Conservation (phyloP, 2,797 vertebrate genomes). For the Chromobotia macracanthus region DNA sequence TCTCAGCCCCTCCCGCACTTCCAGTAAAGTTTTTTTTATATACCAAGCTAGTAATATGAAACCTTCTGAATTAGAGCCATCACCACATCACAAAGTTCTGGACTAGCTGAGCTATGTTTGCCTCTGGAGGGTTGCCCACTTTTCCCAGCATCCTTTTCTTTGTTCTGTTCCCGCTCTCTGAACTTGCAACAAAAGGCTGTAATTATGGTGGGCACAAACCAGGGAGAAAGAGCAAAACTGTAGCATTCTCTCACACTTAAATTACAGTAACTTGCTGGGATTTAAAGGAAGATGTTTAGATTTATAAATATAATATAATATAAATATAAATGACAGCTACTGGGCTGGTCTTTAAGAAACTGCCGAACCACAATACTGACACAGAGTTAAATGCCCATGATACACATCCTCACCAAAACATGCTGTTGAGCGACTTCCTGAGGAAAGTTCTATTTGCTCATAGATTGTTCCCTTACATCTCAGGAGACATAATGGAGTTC, state of each 20-base stretch:
- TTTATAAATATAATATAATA: no score
- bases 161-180: conserved; percentile 40
- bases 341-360: conserved; percentile 15
- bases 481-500: neutral
- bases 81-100: conserved; percentile 53
- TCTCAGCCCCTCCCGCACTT: conserved; percentile 11
- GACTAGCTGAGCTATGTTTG: conserved; percentile 49
- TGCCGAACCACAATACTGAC: conserved; percentile 38
- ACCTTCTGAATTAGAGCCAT: conserved; percentile 39
- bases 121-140: conserved; percentile 47
- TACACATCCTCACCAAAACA: conserved; percentile 22
- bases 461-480: neutral
- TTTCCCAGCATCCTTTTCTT: conserved; percentile 53
- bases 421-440: neutral
- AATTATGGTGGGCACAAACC: conserved; percentile 50
- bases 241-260: conserved; percentile 47
- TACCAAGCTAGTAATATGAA: conserved; percentile 36
- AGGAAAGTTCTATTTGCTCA: neutral
- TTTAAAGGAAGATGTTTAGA: conserved; percentile 40
- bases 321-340: conserved; percentile 25
- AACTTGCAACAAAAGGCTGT: conserved; percentile 54
- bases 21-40: conserved; percentile 45
- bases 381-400: conserved; percentile 9
- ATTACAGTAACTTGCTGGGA: conserved; percentile 7
- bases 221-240: conserved; percentile 43